Evolutionary conservation across 2,797 vertebrate species (phyloP), one percentile per base, ranked within the genome.

Genomic region (Hipposideros larvatus): DNA sequence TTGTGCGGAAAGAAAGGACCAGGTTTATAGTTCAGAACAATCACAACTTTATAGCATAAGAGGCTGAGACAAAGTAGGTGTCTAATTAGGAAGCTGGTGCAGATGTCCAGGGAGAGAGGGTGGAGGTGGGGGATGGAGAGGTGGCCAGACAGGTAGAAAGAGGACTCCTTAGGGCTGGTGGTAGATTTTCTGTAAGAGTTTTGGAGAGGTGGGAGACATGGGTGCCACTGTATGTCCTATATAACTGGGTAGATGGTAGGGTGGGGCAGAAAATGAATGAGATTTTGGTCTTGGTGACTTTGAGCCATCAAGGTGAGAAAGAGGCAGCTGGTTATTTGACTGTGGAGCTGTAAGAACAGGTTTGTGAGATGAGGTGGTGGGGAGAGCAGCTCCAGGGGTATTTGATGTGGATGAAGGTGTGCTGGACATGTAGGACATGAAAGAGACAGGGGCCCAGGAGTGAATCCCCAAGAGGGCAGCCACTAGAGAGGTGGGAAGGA

Each of bases 361-460:
- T 22, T 48, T 88, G 71, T 14, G 21, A 21, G 41, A 82, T 0
- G 0, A 48, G 18, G 59, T 63, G 18, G 4, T 82, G 59, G 79
- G 26, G 59, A 82, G 28, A 19, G 18, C 70, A 9, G 10, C 6
- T 1, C 19, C 1, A 4, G 48, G 26, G 1, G 9, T 18, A 6
- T 57, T 1, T 48, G 26, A 10, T 10, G 7, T 31, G 2, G 15
- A 0, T 34, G 7, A 4, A 5, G 41, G 22, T 8, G 0, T 77
- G 28, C 41, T 70, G 41, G 53, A 10, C 0, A 1, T 59, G 11
- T 0, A 11, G 46, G 28, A 43, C 28, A 46, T 15, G 26, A 73
- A 18, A 13, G 28, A 46, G 15, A 57, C 19, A 53, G 4, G 10
- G 4, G 8, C 11, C 21, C 26, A 28, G 55, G 34, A 75, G 18